Evolutionary conservation across 2,113 vertebrate species (phyloP), one percentile per base, ranked within the genome.

Genomic region (Chinchilla lanigera): DNA sequence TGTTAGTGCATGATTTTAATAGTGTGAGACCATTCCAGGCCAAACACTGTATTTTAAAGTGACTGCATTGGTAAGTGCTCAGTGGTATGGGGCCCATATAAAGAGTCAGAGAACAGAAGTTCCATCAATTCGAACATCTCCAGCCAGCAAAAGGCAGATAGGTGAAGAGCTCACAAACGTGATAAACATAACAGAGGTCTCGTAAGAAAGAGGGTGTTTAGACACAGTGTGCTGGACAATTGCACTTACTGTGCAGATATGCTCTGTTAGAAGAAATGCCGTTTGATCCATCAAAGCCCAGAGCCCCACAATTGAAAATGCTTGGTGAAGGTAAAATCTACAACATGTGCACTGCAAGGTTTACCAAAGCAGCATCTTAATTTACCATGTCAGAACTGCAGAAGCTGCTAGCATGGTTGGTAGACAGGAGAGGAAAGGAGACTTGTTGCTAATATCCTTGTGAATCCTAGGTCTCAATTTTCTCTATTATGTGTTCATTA

Each of bases 401-500:
- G 73, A 94, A 93, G 77, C 54, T 86, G 54, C 38, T 77, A 20
- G 85, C 50, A 73, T 71, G 30, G 93, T 90, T 71, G 77, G 71
- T 63, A 96, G 63, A 82, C 35, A 77, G 0, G 16, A 95, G 24
- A 83, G n/a, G 90, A 91, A 96, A 87, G 67, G 71, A 93, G 54
- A 96, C 50, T n/a, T 92, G 35, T 83, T 91, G 83, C 60, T 93
- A 95, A 95, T 52, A 73, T 10, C 47, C 60, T 93, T 47, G 2
- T 86, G 78, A 94, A 91, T 86, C 71, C n/a, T 65, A 96, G 77
- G 12, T 65, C 41, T 22, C 65, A 86, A 52, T 96, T 97, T 93
- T 95, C 80, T 91, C 83, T 93, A 56, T 89, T 95, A 94, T 44
- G 54, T 93, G 19, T 58, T 94, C 47, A 83, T 93, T 96, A 86